phyloP scores from a whole-genome alignment of 2,113 vertebrate genomes.

The Coptodon rendalli region DNA sequence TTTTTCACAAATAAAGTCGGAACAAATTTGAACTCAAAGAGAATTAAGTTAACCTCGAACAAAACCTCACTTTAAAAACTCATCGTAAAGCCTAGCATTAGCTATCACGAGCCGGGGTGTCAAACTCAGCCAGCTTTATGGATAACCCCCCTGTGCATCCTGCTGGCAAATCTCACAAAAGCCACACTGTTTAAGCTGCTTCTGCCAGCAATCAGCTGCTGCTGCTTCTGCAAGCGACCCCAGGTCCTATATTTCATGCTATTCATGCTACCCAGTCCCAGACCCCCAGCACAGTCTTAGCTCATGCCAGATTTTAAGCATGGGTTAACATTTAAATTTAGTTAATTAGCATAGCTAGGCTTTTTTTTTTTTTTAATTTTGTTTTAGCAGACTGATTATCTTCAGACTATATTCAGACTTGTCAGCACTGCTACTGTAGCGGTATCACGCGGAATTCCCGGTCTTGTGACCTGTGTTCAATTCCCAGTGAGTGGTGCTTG shows the following conservation, averaged over 20 bases:
- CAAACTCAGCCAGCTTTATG: neutral
- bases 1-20: neutral
- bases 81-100: neutral
- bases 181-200: neutral
- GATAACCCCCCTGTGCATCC: neutral
- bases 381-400: neutral
- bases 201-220: neutral
- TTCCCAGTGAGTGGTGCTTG: neutral
- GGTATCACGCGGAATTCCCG: accelerated
- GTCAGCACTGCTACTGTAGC: neutral
- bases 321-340: neutral
- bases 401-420: neutral
- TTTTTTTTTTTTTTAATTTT: accelerated
- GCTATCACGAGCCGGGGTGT: neutral
- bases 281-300: neutral
- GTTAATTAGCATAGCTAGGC: neutral
- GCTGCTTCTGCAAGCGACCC: neutral
- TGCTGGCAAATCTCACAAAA: neutral
- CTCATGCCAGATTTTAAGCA: neutral
- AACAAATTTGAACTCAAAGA: neutral
- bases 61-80: neutral
- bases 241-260: neutral
- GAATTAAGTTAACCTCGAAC: neutral
- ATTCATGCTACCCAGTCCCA: neutral
- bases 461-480: neutral